phyloP scores from a whole-genome alignment of 2,113 vertebrate genomes.

The Nestor notabilis region DNA sequence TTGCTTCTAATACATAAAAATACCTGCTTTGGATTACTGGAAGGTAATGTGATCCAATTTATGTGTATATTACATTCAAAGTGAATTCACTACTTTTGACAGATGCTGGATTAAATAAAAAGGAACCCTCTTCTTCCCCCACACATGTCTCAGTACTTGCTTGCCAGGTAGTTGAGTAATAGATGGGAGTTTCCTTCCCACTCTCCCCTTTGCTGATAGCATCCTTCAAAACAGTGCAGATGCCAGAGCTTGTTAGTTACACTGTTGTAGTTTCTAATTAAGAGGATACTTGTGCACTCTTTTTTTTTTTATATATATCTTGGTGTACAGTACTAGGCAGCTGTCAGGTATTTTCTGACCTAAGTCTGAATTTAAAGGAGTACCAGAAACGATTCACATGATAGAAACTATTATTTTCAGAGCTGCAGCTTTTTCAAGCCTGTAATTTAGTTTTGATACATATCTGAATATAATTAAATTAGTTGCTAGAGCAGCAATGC shows the following conservation, averaged over 20 bases:
- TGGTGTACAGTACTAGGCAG: background rate
- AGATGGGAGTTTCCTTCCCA: background rate
- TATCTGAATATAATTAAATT: slow-evolving; percentile 37
- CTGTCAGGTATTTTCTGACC: background rate
- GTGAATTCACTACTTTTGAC: background rate
- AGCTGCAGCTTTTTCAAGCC: background rate
- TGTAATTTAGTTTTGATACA: background rate
- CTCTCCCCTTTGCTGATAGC: background rate
- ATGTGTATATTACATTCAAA: background rate
- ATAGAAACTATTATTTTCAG: background rate
- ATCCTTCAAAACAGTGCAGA: background rate
- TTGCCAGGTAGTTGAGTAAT: background rate
- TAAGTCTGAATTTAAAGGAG: background rate
- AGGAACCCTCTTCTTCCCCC: fast-evolving
- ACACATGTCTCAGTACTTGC: background rate
- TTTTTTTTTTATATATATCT: background rate
- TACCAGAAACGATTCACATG: background rate
- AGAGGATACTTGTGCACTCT: background rate
- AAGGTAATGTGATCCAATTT: background rate
- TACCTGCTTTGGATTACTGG: background rate
- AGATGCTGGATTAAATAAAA: background rate
- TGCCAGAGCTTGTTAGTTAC: background rate
- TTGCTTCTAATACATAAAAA: background rate
- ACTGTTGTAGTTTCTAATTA: background rate
- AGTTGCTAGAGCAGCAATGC: background rate